A percentile compares a stretch with the other conserved stretches of the same genome.
Conservation (phyloP, 2,888 invertebrate genomes). For the Drosophila monieri region DNA sequence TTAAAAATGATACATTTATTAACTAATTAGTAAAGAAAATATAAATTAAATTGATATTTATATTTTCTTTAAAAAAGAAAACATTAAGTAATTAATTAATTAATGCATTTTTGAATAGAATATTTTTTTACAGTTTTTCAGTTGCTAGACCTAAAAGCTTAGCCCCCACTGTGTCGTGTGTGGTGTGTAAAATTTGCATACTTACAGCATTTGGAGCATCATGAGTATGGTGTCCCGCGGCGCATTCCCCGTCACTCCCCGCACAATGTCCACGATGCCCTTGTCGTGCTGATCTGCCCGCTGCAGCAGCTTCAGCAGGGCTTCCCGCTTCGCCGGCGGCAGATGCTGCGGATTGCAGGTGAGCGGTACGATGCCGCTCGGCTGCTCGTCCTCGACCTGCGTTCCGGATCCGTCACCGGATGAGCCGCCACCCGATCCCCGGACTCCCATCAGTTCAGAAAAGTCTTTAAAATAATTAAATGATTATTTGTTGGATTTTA, state of each 20-base stretch:
- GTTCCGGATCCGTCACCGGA: constrained; percentile 2
- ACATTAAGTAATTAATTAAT: too few relatives aligned
- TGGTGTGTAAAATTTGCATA: constrained; percentile 25
- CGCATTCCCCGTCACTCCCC: constrained; percentile 24
- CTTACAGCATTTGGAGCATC: constrained; percentile 61
- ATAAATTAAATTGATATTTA: too few relatives aligned
- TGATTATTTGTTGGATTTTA: too few relatives aligned
- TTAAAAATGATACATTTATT: too few relatives aligned
- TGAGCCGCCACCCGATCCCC: neutral
- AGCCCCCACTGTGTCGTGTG: neutral
- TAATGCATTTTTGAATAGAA: too few relatives aligned
- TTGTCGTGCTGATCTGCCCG: constrained; percentile 46
- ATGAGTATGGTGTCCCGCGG: constrained; percentile 34
- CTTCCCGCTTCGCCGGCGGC: constrained; percentile 39
- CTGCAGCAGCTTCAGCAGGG: constrained; percentile 48
- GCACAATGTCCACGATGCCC: constrained; percentile 48
- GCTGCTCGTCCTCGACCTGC: neutral
- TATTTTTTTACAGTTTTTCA: too few relatives aligned
- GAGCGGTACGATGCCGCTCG: constrained; percentile 43
- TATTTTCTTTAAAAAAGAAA: too few relatives aligned
- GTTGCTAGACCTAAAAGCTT: neutral
- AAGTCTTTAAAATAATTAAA: neutral
- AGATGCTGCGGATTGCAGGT: constrained; percentile 48
- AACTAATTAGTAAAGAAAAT: too few relatives aligned
- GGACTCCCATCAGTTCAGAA: neutral